Conservation (phyloP, 1,140 invertebrate species). For the Physella acuta region DNA sequence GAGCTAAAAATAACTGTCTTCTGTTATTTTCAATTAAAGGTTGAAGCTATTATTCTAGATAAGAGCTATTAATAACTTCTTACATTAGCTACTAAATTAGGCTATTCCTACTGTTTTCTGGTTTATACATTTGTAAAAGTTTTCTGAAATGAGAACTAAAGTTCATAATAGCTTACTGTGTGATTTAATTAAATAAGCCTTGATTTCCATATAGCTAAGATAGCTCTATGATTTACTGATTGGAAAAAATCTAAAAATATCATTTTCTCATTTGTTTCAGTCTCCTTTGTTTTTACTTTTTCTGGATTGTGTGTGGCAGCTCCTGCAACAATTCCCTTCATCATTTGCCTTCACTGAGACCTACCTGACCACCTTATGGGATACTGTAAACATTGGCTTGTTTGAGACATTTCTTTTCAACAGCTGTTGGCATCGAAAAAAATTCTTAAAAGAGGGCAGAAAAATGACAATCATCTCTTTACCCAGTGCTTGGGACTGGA, state of each 20-base stretch:
- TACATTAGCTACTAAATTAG: no score
- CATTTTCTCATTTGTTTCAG: slow-evolving; percentile 57
- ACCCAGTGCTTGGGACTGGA: slow-evolving; percentile 54
- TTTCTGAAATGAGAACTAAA: no score
- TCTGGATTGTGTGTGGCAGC: slow-evolving; percentile 91
- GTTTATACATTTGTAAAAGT: no score
- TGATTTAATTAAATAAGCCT: no score
- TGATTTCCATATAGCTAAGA: no score
- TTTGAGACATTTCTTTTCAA: slow-evolving; percentile 93
- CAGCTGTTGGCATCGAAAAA: slow-evolving; percentile 58
- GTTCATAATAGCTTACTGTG: no score
- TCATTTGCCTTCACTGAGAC: slow-evolving; percentile 91
- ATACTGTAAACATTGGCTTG: slow-evolving; percentile 79
- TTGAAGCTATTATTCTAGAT: no score
- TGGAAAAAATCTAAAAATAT: background rate
- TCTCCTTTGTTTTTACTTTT: slow-evolving; percentile 86
- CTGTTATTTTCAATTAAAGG: no score
- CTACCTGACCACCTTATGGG: slow-evolving; percentile 88
- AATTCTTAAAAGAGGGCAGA: slow-evolving; percentile 58
- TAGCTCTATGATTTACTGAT: no score
- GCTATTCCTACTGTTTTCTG: no score
- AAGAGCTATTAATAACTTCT: no score
- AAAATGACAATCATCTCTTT: slow-evolving; percentile 35
- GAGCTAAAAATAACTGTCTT: no score
- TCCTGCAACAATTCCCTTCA: slow-evolving; percentile 81